These are phyloP conservation scores for Rhinichthys klamathensis DNA, from an alignment of 2,113 vertebrate species.

Conservation along the genomic window DNA sequence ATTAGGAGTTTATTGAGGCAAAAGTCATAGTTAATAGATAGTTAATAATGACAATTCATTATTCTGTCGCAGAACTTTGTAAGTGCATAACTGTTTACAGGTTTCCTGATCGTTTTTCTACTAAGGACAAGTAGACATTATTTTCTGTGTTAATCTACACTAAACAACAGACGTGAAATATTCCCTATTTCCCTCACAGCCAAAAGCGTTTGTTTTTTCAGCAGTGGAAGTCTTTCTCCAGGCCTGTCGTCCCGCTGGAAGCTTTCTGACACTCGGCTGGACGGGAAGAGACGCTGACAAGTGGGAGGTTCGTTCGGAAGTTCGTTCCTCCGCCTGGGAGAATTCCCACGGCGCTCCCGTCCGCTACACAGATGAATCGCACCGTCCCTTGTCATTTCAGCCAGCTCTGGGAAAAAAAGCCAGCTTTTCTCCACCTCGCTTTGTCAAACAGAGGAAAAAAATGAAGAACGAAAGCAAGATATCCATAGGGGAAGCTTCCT, in stretches of 20 bases:
- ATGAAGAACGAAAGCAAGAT: conserved; percentile 23
- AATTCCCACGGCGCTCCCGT: conserved; percentile 53
- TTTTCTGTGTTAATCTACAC: neutral
- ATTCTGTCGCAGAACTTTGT: neutral
- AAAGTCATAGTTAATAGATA: too few species aligned
- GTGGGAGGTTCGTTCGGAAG: conserved; percentile 24
- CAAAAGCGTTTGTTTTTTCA: neutral
- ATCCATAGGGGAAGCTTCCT: conserved; percentile 38
- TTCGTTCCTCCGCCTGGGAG: conserved; percentile 29
- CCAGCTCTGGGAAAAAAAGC: conserved; percentile 12
- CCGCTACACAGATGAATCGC: conserved; percentile 45
- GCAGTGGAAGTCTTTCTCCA: neutral
- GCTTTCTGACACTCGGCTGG: conserved; percentile 1
- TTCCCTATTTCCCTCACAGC: neutral
- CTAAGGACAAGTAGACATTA: too few species aligned
- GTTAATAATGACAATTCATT: too few species aligned
- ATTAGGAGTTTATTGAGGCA: too few species aligned
- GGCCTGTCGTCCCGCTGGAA: neutral
- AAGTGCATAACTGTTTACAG: neutral
- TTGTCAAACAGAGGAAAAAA: conserved; percentile 28
- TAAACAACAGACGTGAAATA: neutral
- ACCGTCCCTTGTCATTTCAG: conserved; percentile 52
- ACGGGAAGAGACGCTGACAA: conserved; percentile 5
- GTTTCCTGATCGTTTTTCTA: neutral
- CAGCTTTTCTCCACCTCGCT: conserved; percentile 27